Base-by-base conservation (phyloP, 2,797 vertebrate species). In the Discoglossus pictus region DNA sequence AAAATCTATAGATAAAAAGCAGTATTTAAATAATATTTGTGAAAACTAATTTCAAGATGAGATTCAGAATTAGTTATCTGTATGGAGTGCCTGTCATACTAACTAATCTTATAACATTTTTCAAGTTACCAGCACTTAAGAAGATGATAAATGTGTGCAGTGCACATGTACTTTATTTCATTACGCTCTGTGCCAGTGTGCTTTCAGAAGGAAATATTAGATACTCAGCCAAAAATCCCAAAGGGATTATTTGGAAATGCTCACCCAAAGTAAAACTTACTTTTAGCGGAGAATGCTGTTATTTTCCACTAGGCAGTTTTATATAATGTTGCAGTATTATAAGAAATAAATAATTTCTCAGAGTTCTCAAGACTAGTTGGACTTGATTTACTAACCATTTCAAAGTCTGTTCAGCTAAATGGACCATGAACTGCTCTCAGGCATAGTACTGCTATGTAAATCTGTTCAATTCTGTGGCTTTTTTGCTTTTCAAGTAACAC, bases 111-210 rank as follows among this genome's bases (percentile, higher is more conserved):
- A 35, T 39, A 65, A 42, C 43, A 35, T 54, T 64, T 51, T 69
- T 70, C 42, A 70, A 48, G 59, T 63, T 62, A 62, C 61, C 44
- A 70, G 52, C 60, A 63, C 44, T 64, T 70, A 58, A 54, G 44
- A 70, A 58, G 54, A 64, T 63, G 52, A 70, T 58, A 56, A 70
- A 70, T 64, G 60, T 51, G 24, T 64, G 52, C 52, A 70, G 55
- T 25, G 24, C 7, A 43, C 55, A 31, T 31, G 39, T 51, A 58
- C 39, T 47, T 35, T 48, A 51, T 63, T 70, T 64, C 52, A 70
- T 70, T 70, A 70, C 15, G 43, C 34, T 58, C 43, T 40, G 60
- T 70, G 68, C 56, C 56, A 61, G 23, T 46, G 39, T 44, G 38
- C 38, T 51, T 25, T 50, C 44, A 43, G 7, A 58, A 70, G 52